Base-by-base conservation (phyloP, 2,888 invertebrate species). In the Caenorhabditis panamensis region DNA sequence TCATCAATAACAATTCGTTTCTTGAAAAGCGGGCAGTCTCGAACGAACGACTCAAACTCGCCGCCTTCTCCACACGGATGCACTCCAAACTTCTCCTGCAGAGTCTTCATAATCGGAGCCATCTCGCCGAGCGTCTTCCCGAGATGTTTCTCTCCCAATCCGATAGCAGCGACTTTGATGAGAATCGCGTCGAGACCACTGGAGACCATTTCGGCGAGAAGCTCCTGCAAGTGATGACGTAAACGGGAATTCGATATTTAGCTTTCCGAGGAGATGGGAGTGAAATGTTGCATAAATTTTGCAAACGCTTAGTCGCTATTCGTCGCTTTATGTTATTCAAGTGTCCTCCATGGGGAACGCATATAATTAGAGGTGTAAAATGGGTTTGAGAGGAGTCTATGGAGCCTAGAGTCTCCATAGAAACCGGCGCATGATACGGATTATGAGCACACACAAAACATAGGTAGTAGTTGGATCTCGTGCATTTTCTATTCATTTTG, bases 31-130 rank as follows among this genome's bases (percentile, higher is more conserved):
- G 98, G 97, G 92, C 98, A 98, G 93, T 99, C 97, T 81, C 97
- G 93, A 8, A 97, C 97, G 91, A 99, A 95, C 36, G 97, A 96
- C 93, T 99, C 99, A 91, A 97, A 99, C 92, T 99, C 99, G 66
- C 99, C 99, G 58, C 99, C 99, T 93, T 99, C 99, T 22, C 99
- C 99, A 92, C 97, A 97, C 51, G 97, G 94, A 93, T 96, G 96
- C 83, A 96, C 93, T 66, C 96, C 96, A 92, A 95, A 99, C 92
- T 96, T 96, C 91, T 95, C 95, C 91, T 95, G 94, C 95, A 97
- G 95, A 91, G 94, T 93, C 85, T 95, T 91, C 90, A 99, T 94
- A 92, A 96, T 95, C 16, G 95, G 94, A 90, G 95, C 95, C 91
- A 98, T 94, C 88, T 90, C 85, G 28, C 51, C 72, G n/a, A 90